Base-by-base conservation (phyloP, 2,113 vertebrate species). In the Pseudonaja textilis region DNA sequence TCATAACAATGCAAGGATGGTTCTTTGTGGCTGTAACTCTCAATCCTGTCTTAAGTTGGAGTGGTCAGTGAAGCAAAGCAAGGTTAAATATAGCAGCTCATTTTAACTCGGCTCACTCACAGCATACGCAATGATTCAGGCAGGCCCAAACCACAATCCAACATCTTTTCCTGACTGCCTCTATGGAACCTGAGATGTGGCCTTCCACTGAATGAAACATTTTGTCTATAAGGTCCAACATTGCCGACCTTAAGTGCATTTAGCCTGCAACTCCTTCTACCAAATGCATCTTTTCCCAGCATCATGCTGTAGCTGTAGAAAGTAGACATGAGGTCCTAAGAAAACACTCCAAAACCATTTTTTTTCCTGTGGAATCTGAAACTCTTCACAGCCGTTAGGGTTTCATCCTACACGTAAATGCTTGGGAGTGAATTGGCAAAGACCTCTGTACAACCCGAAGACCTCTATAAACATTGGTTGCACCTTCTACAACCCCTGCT, bases 1-100 rank as follows among this genome's bases (percentile, higher is more conserved):
- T 97, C 97, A 97, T 93, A 95, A 74, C 93, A 97, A 95, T 1
- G 0, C 91, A 94, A 95, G 16, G 93, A 91, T 93, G 92, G 94
- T 95, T 96, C 94, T 94, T 95, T 0, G 0, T 0, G 1, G 26
- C 94, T 86, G 57, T 93, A 47, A 54, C 95, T 96, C 93, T 89
- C 94, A 50, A 7, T 91, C 1, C 54, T 14, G 1, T 91, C 87
- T 87, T 11, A 90, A 88, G 2, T 42, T 26, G 92, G 86, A 94
- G 85, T 34, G 39, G 95, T 89, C 6, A 0, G 95, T 59, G 42
- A 93, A 56, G 87, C 90, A 57, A 93, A 57, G 92, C n/a, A 1
- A 93, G 74, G 95, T 93, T 96, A 96, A 96, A 97, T 96, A 95
- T 95, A 96, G 92, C 81, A 55, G 0, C 85, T 94, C 93, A 2